phyloP scores from a whole-genome alignment of 2,113 vertebrate genomes.

The Hassar affinis region DNA sequence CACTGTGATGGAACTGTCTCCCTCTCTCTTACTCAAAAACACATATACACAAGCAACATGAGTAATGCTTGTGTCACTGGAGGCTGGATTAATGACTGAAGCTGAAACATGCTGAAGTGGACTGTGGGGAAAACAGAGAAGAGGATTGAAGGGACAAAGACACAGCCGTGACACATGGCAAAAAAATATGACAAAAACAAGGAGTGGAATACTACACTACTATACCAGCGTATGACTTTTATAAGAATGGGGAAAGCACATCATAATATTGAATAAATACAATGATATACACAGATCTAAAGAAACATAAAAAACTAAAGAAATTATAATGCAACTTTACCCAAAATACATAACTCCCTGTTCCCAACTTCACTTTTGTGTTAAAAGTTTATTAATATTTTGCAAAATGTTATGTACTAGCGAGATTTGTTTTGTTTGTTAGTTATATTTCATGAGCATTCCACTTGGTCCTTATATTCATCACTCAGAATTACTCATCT shows the following conservation, averaged over 20 bases:
- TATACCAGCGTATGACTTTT: background rate
- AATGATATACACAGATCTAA: background rate
- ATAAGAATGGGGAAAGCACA: background rate
- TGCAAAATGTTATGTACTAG: background rate
- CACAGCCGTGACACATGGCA: background rate
- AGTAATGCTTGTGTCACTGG: constrained; percentile 33
- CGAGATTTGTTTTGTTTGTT: background rate
- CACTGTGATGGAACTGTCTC: background rate
- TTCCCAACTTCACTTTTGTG: constrained; percentile 1
- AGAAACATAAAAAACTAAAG: background rate
- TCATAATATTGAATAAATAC: background rate
- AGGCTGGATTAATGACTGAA: constrained; percentile 43
- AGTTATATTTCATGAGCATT: background rate
- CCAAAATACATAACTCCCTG: background rate
- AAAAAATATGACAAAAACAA: background rate
- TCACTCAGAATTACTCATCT: background rate
- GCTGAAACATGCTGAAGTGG: constrained; percentile 36
- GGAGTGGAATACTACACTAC: background rate
- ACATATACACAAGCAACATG: constrained; percentile 22
- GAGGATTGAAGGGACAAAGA: background rate
- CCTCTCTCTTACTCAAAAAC: background rate
- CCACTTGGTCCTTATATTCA: background rate
- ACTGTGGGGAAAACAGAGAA: constrained; percentile 24
- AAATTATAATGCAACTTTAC: background rate
- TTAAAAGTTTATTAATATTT: background rate